These are phyloP conservation scores for Camponotus vicinus DNA, from an alignment of 1,140 invertebrate species.

Conservation along the genomic window DNA sequence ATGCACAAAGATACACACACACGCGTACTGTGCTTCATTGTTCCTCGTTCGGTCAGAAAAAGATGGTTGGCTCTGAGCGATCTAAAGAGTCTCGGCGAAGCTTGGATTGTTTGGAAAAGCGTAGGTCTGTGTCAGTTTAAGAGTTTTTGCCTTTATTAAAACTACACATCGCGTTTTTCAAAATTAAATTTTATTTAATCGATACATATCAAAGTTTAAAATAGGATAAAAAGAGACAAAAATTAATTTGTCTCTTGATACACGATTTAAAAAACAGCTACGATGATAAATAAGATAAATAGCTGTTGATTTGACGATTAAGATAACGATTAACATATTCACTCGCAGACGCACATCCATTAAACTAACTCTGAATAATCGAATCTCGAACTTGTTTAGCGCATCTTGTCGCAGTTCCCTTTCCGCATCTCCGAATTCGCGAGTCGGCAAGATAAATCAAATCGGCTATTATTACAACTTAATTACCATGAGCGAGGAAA, in stretches of 20 bases:
- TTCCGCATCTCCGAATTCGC: too few species aligned
- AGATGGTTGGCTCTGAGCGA: conserved; percentile 24
- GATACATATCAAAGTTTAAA: neutral
- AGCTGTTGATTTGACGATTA: neutral
- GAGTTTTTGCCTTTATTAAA: conserved; percentile 7
- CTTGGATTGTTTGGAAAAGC: conserved; percentile 36
- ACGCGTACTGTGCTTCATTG: neutral
- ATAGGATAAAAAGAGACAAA: too few species aligned
- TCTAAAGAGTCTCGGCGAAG: conserved; percentile 13
- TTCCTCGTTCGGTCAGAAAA: conserved; percentile 26
- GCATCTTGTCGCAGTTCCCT: too few species aligned
- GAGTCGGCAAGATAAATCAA: neutral
- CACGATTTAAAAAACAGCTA: neutral
- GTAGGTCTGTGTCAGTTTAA: neutral
- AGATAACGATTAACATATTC: neutral
- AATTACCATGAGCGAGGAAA: neutral
- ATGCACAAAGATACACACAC: neutral
- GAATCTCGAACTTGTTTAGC: neutral
- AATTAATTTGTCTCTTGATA: neutral
- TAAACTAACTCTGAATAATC: neutral
- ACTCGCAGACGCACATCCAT: neutral
- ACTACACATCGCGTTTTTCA: neutral
- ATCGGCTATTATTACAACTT: neutral
- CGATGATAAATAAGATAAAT: neutral
- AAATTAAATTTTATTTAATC: too few species aligned